These are phyloP conservation scores for Magallana gigas DNA, from an alignment of 1,140 invertebrate genomes.

Conservation along the genomic window DNA sequence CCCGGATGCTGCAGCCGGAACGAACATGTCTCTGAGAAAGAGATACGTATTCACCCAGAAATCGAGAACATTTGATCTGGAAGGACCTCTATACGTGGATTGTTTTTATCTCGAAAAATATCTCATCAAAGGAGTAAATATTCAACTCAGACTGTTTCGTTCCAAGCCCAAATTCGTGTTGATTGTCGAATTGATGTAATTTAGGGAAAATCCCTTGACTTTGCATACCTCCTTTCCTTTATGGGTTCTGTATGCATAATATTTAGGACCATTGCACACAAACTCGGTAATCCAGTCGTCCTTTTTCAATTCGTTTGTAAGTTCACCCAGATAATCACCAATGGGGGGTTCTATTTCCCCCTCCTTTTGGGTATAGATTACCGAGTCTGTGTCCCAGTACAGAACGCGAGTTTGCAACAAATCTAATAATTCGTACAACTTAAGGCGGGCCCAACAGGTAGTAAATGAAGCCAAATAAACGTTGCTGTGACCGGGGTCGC, in stretches of 20 bases:
- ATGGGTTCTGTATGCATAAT: slow-evolving; percentile 56
- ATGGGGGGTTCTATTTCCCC: slow-evolving; percentile 35
- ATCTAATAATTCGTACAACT: slow-evolving; percentile 76
- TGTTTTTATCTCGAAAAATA: slow-evolving; percentile 50
- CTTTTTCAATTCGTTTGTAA: slow-evolving; percentile 51
- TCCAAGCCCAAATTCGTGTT: slow-evolving; percentile 40
- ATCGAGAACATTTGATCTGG: slow-evolving; percentile 47
- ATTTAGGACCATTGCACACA: slow-evolving; percentile 54
- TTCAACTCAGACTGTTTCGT: slow-evolving; percentile 50
- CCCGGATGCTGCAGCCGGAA: slow-evolving; percentile 17
- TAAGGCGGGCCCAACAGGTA: slow-evolving; percentile 77
- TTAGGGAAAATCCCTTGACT: slow-evolving; percentile 56
- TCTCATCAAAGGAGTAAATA: slow-evolving; percentile 52
- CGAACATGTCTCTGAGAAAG: slow-evolving; percentile 21
- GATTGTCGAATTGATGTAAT: slow-evolving; percentile 48
- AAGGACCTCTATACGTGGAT: slow-evolving; percentile 53
- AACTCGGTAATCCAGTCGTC: slow-evolving; percentile 47
- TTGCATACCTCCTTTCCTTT: slow-evolving; percentile 53
- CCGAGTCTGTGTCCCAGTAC: slow-evolving; percentile 79
- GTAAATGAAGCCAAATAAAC: slow-evolving; percentile 75
- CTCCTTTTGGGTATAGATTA: slow-evolving; percentile 44
- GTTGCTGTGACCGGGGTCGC: slow-evolving; percentile 60
- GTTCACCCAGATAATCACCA: slow-evolving; percentile 54
- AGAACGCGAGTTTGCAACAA: slow-evolving; percentile 68
- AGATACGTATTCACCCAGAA: slow-evolving; percentile 38